A percentile compares a stretch with the other conserved stretches of the same genome.
Evolutionary conservation across 1,140 invertebrate genomes (phyloP).

Genomic region (Cotesia typhae): DNA sequence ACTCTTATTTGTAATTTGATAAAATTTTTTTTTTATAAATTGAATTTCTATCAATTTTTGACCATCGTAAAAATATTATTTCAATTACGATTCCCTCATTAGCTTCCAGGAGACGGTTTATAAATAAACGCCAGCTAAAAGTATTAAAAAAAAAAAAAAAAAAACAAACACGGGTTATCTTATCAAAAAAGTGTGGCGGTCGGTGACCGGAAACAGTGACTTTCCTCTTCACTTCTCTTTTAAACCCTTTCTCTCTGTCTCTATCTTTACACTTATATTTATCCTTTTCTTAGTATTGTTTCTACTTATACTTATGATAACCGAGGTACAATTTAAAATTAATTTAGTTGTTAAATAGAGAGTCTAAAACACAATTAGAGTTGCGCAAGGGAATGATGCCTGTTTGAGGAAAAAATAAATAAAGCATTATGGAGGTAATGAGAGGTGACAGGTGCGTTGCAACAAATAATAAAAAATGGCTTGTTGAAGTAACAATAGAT

Average conservation of each 20-base stretch:
- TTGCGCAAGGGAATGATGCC: not conserved
- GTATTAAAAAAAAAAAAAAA: not conserved
- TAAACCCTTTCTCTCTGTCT: too few relatives aligned
- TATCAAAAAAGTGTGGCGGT: conserved; percentile 52
- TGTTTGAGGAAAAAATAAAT: conserved; percentile 48
- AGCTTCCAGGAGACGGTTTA: not conserved
- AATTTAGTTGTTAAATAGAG: not conserved
- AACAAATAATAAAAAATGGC: conserved; percentile 29
- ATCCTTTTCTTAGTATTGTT: conserved; percentile 56
- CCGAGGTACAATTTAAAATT: conserved; percentile 19
- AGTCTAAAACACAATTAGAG: conserved; percentile 15
- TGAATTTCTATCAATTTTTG: too few relatives aligned
- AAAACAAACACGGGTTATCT: conserved; percentile 49
- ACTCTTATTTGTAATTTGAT: too few relatives aligned
- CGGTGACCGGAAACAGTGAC: conserved; percentile 53
- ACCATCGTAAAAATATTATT: too few relatives aligned
- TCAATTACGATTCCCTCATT: too few relatives aligned
- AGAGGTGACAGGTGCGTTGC: conserved; percentile 56
- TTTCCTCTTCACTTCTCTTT: conserved; percentile 47
- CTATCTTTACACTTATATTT: not conserved
- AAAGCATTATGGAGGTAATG: conserved; percentile 48
- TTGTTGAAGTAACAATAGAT: conserved; percentile 54
- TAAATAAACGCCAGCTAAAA: not conserved
- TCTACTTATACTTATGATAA: conserved; percentile 5
- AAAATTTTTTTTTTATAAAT: too few relatives aligned